Evolutionary conservation across 2,797 vertebrate genomes (phyloP).

Genomic region (Centropyge bicolor): DNA sequence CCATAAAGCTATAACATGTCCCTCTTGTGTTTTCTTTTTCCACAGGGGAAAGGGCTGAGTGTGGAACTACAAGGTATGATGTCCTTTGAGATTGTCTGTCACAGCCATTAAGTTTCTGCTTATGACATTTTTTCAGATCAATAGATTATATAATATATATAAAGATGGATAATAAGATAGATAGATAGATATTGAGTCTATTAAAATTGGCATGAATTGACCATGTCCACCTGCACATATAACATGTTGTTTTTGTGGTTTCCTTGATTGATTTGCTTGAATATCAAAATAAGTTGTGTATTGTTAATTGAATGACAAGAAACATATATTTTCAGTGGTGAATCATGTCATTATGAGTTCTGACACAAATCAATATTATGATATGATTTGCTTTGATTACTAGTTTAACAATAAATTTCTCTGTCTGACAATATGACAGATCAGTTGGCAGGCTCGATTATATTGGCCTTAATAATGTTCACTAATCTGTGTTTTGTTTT

Average conservation of each 20-base stretch:
- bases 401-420: not conserved
- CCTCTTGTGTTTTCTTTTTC: conserved; percentile 72
- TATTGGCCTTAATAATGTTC: conserved; percentile 12
- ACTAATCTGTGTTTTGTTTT: conserved; percentile 30
- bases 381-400: not conserved
- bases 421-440: not conserved
- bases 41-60: conserved; percentile 95
- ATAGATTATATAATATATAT: not conserved
- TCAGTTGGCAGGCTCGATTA: conserved; percentile 8
- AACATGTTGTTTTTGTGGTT: not conserved
- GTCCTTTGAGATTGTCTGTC: conserved; percentile 23
- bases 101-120: conserved; percentile 26
- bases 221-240: not conserved
- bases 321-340: conserved; percentile 6
- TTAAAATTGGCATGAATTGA: not conserved
- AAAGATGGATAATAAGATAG: too few relatives aligned
- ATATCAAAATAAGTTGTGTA: conserved; percentile 8
- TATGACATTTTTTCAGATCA: not conserved
- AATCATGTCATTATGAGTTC: conserved; percentile 1
- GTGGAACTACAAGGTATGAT: conserved; percentile 96
- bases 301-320: not conserved
- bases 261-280: too few relatives aligned
- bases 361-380: not conserved
- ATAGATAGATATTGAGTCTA: not conserved
- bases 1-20: conserved; percentile 61